phyloP scores from a whole-genome alignment of 2,113 vertebrate species.

The Paraplagusia blochii region DNA sequence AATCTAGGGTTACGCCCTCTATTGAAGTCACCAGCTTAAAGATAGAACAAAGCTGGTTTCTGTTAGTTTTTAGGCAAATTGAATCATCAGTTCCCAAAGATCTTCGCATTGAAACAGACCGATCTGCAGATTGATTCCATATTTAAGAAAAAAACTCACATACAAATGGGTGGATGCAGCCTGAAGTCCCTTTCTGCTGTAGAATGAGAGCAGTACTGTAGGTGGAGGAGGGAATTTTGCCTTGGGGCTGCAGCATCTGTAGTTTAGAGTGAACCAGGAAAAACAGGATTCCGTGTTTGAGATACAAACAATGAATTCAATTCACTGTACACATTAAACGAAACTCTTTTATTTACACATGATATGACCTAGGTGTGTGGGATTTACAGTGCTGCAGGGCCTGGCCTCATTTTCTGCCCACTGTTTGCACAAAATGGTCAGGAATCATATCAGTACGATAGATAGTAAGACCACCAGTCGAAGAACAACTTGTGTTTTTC shows the following conservation, averaged over 20 bases:
- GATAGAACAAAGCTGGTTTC: no score
- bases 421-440: conserved; percentile 13
- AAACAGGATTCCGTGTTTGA: conserved; percentile 22
- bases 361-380: conserved; percentile 31
- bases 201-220: conserved; percentile 3
- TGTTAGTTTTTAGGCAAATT: no score
- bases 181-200: background rate
- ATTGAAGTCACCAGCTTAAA: no score
- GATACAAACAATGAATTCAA: background rate
- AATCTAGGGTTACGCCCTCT: no score
- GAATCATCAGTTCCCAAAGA: no score
- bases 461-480: background rate
- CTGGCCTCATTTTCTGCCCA: conserved; percentile 34
- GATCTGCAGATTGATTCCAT: no score
- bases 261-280: conserved; percentile 3
- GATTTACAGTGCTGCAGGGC: conserved; percentile 28
- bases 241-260: conserved; percentile 20
- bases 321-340: conserved; percentile 7
- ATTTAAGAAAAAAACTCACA: no score
- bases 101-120: no score
- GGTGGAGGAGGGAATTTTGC: conserved; percentile 1
- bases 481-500: background rate
- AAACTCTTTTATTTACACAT: conserved; percentile 12
- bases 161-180: no score
- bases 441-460: conserved; percentile 7